These are phyloP conservation scores for Lagorchestes hirsutus DNA, from an alignment of 2,797 vertebrate species.

Conservation along the genomic window DNA sequence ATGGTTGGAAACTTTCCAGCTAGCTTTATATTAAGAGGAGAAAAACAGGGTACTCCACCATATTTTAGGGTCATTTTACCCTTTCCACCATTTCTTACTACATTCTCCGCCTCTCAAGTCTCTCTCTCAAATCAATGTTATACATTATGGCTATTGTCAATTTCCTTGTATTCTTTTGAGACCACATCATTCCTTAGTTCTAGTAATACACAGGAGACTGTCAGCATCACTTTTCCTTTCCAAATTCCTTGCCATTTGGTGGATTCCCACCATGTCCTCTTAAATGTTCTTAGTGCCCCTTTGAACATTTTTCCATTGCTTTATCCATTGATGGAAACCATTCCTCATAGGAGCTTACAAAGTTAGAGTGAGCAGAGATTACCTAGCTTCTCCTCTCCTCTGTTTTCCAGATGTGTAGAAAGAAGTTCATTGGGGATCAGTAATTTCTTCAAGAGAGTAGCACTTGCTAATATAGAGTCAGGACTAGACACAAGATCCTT, in stretches of 20 bases:
- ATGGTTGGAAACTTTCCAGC: conserved; percentile 71
- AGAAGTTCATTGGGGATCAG: background rate
- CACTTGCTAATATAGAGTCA: background rate
- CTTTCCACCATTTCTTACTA: conserved; percentile 51
- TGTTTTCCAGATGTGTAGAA: background rate
- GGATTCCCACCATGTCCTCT: background rate
- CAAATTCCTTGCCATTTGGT: background rate
- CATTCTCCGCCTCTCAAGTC: conserved; percentile 43
- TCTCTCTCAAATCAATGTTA: conserved; percentile 76
- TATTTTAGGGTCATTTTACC: conserved; percentile 63
- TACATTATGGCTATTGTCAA: conserved; percentile 69
- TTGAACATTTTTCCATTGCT: background rate
- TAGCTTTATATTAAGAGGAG: conserved; percentile 72
- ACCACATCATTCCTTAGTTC: conserved; percentile 46
- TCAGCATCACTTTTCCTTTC: background rate
- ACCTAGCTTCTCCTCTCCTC: background rate
- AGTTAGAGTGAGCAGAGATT: background rate
- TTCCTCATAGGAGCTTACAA: background rate
- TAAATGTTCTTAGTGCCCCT: background rate
- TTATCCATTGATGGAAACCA: background rate
- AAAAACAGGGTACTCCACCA: conserved; percentile 72
- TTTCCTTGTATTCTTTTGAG: conserved; percentile 67
- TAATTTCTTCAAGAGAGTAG: background rate
- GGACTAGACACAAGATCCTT: background rate
- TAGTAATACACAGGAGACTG: background rate